Conservation (phyloP, 1,140 invertebrate species). For the Drosophila lini region DNA sequence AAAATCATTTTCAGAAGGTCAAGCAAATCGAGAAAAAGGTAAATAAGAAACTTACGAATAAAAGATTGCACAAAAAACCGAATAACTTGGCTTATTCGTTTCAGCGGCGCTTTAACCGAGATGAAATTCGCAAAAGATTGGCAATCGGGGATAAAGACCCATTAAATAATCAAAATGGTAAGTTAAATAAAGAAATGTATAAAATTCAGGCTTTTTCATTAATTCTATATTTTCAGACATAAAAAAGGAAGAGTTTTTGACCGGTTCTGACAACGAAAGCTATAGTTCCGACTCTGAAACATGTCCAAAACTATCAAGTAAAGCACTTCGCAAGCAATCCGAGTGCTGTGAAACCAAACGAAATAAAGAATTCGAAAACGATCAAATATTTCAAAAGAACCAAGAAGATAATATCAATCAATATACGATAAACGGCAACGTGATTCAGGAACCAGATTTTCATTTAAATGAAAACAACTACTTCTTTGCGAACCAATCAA, state of each 20-base stretch:
- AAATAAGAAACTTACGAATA: background rate
- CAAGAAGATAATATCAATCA: conserved; percentile 20
- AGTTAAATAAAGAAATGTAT: background rate
- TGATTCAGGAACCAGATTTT: conserved; percentile 5
- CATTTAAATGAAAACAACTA: conserved; percentile 83
- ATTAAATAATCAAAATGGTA: conserved; percentile 27
- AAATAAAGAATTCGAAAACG: conserved; percentile 29
- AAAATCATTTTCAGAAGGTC: conserved; percentile 38
- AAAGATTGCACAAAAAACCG: background rate
- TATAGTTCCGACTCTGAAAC: conserved; percentile 89
- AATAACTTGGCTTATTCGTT: background rate
- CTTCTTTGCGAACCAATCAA: conserved; percentile 92
- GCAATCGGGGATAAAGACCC: conserved; percentile 23
- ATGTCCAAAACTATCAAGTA: conserved; percentile 71
- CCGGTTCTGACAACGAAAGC: conserved; percentile 91
- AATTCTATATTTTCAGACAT: conserved; percentile 89
- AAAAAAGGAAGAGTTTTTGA: conserved; percentile 94
- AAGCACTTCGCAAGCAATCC: conserved; percentile 22
- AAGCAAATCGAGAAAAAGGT: conserved; percentile 45
- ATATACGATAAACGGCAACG: conserved; percentile 17
- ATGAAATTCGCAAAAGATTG: conserved; percentile 41
- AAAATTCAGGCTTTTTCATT: background rate
- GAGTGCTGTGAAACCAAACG: conserved; percentile 16
- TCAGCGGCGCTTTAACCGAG: conserved; percentile 35
- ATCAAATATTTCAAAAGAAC: conserved; percentile 37